Base-by-base conservation (phyloP, 2,113 vertebrate genomes). In the Ophthalmolycus amberensis region DNA sequence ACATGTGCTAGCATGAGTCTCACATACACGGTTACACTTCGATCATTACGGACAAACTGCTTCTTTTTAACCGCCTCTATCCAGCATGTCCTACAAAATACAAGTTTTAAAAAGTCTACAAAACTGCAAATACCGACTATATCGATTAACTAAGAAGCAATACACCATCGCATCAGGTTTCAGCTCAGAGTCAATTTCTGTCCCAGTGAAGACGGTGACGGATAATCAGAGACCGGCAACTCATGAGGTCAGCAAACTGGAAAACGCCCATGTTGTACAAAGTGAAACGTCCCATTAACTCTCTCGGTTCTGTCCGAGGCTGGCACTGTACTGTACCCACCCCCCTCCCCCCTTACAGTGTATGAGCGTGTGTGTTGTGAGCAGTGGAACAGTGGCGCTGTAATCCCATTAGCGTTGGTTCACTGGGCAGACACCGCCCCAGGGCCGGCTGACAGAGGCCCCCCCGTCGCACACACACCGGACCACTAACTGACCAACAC, bases 341-440 rank as follows among this genome's bases (percentile, higher is more conserved):
- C 29, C 40, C 37, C 3, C 15, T 40, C 12, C 48, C 25, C 65
- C 52, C 50, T 60, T 3, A 1, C 71, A 79, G 80, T 79, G 48
- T 75, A 82, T 40, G 52, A 74, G 71, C 64, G 66, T 68, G 59
- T 88, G 76, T 82, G 75, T 66, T 68, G 82, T 59, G 65, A 78
- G 48, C 77, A 62, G 75, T 68, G 86, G 74, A 87, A 90, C 85
- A 90, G 79, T 73, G 70, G 74, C 79, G 71, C 80, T 83, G 79
- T 89, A 93, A 93, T 90, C 91, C 92, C 34, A 52, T 92, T 92
- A 93, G 92, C 83, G 71, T 75, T 80, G 88, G 88, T 84, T 90
- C 88, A 90, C 11, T 75, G 82, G 79, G 27, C 80, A 89, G 89
- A 85, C 84, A 80, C 60, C 52, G 80, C 90, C 91, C 70, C 22